Conservation (phyloP, 92 coral and sea anemone genomes). For the Porites rus region DNA sequence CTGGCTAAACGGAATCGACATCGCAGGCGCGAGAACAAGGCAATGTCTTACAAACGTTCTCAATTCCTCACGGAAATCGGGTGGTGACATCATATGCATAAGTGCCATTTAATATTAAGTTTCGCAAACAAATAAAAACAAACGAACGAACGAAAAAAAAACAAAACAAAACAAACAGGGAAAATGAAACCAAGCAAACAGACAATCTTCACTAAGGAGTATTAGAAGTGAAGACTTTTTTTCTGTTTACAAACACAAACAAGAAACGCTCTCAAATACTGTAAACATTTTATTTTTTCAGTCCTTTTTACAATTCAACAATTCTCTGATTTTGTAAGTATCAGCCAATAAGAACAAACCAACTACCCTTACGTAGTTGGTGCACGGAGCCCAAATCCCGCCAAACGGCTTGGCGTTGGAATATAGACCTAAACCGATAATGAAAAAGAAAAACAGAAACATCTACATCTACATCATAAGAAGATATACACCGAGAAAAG, state of each 20-base stretch:
- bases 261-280: not conserved
- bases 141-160: too few relatives aligned
- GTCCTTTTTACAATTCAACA: constrained; percentile 40
- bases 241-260: not conserved
- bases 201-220: not conserved
- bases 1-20: too few relatives aligned
- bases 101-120: too few relatives aligned
- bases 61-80: too few relatives aligned
- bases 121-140: too few relatives aligned
- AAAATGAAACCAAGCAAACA: too few relatives aligned
- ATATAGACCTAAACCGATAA: constrained; percentile 14
- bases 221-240: not conserved
- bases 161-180: too few relatives aligned
- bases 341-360: constrained; percentile 25
- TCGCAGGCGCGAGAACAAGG: too few relatives aligned
- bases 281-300: constrained; percentile 34
- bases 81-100: too few relatives aligned
- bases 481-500: not conserved
- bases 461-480: not conserved
- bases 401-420: constrained; percentile 8
- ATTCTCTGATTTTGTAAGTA: constrained; percentile 7
- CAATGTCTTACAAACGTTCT: too few relatives aligned
- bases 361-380: constrained; percentile 3
- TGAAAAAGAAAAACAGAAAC: not conserved
- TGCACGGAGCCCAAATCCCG: constrained; percentile 5